Conservation (phyloP, 2,113 vertebrate species). For the Tetrax tetrax region DNA sequence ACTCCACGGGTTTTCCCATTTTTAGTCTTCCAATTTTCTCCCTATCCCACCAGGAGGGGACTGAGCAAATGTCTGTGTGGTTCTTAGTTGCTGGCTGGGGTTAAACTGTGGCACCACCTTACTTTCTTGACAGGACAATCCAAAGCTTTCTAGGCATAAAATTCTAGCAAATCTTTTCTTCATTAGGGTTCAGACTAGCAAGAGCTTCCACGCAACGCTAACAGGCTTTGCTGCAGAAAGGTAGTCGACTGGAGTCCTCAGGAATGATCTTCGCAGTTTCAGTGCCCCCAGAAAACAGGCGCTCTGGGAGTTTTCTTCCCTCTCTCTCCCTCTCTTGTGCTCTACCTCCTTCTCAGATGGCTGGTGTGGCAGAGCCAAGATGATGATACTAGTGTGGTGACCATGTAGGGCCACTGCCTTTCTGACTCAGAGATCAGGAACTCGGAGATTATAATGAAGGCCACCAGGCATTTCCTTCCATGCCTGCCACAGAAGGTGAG, state of each 20-base stretch:
- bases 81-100: no score
- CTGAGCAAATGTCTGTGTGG: no score
- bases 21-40: no score
- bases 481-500: background rate
- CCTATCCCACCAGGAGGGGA: no score
- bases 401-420: background rate
- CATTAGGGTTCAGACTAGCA: background rate
- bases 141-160: background rate
- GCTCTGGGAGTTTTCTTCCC: background rate
- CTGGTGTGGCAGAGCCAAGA: background rate
- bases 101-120: background rate
- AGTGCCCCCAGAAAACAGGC: background rate
- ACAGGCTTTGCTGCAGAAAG: background rate
- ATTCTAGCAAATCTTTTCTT: background rate
- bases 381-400: background rate
- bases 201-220: background rate
- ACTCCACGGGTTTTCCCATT: no score
- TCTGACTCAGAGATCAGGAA: background rate
- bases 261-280: background rate
- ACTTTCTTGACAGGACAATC: background rate
- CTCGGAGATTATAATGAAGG: background rate
- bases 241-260: background rate
- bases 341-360: background rate
- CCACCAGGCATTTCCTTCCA: background rate
- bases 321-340: background rate